Evolutionary conservation across 2,888 invertebrate genomes (phyloP), one percentile per base, ranked within the genome.

Genomic region (Sicus ferrugineus): DNA sequence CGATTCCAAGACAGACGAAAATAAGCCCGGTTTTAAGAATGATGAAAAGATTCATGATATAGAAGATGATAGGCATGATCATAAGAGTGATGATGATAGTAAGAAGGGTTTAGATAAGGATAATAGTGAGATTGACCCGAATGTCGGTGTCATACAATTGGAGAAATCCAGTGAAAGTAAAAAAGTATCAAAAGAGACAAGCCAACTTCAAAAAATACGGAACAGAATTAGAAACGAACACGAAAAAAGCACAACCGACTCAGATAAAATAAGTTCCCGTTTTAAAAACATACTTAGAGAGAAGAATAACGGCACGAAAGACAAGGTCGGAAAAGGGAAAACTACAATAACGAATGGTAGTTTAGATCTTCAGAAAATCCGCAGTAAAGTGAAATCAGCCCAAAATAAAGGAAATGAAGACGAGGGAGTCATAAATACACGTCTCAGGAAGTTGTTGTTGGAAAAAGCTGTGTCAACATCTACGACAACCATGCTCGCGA

Each of bases 231-330:
- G 72, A 46, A 74, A 7, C 71, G 73, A 7, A 54, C 58, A 52
- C 4, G 6, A 6, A 3, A 19, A 74, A 69, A 59, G 59, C 61
- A 14, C 59, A 65, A 30, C 67, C 38, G 71, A 71, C 16, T 52
- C 61, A 19, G 77, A 73, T 19, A 69, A 73, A 7, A 70, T 77
- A 30, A 75, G 65, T 30, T 59, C 65, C 16, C 81, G 78, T 21
- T 72, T 82, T 0, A 80, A 79, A 54, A 77, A 79, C 30, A 59
- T 81, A 3, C 69, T 79, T 26, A 74, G 79, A 76, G 50, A 63
- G 64, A 14, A 64, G n/a, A n/a, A n/a, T n/a, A n/a, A n/a, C n/a
- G n/a, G n/a, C n/a, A n/a, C n/a, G n/a, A n/a, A n/a, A n/a, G n/a
- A n/a, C n/a, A n/a, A n/a, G n/a, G n/a, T 67, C 56, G 1, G 46